Percentiles rank a stretch among this genome's conserved stretches.
These are phyloP conservation scores for Rapana venosa DNA, from an alignment of 2,888 invertebrate genomes.

Conservation along the genomic window DNA sequence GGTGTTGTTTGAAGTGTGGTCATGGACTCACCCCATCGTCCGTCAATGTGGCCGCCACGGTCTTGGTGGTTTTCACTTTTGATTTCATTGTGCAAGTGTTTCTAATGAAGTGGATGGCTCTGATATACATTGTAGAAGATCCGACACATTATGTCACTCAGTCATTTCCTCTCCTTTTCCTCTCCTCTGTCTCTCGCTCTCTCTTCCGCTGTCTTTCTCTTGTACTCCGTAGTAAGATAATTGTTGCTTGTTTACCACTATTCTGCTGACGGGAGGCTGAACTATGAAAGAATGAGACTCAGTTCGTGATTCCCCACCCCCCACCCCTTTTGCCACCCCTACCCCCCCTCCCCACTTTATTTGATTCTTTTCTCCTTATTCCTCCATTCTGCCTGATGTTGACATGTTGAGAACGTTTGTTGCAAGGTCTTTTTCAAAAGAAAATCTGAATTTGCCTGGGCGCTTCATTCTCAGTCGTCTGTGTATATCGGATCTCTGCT, in stretches of 20 bases:
- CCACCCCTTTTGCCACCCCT: background rate
- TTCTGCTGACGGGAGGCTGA: conserved; percentile 46
- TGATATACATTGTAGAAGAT: conserved; percentile 26
- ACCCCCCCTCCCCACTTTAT: background rate
- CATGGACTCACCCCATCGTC: background rate
- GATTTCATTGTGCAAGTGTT: conserved; percentile 43
- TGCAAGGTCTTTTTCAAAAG: background rate
- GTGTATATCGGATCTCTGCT: background rate
- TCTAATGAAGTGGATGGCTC: conserved; percentile 37
- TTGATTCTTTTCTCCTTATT: conserved; percentile 27
- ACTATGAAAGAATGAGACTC: conserved; percentile 41
- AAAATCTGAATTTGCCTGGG: conserved; percentile 1
- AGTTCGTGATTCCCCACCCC: conserved; percentile 28
- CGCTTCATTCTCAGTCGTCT: conserved; percentile 4
- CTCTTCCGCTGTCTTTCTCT: conserved; percentile 30
- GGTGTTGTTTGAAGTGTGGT: background rate
- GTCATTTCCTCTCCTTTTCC: background rate
- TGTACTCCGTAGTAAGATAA: background rate
- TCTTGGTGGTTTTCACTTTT: conserved; percentile 15
- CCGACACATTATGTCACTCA: background rate
- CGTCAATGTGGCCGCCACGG: conserved; percentile 6
- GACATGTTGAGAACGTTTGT: conserved; percentile 24
- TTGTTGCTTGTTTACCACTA: conserved; percentile 37
- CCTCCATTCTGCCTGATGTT: conserved; percentile 31
- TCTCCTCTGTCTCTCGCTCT: conserved; percentile 15